Conservation (phyloP, 2,888 invertebrate genomes). For the Drosophila imparisetae region DNA sequence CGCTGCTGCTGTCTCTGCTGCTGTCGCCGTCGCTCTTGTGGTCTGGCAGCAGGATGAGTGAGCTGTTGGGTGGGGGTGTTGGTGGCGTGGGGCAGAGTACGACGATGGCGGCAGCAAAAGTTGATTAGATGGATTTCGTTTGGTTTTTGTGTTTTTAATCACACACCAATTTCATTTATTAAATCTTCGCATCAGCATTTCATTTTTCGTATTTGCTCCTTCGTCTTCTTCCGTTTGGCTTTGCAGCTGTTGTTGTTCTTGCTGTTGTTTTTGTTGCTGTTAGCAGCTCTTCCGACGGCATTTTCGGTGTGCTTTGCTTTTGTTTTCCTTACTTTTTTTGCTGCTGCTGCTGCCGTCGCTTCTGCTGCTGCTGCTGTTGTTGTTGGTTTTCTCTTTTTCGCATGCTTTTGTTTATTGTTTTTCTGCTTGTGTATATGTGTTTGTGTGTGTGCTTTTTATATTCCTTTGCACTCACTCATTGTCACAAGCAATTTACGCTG, state of each 20-base stretch:
- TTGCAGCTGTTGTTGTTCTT: constrained; percentile 30
- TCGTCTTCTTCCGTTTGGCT: constrained; percentile 33
- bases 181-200: constrained; percentile 84
- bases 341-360: constrained; percentile 8
- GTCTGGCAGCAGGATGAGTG: neutral
- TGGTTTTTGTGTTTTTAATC: constrained; percentile 85
- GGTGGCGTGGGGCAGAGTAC: constrained; percentile 6
- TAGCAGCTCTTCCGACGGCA: constrained; percentile 62
- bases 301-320: constrained; percentile 43
- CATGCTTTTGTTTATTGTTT: constrained; percentile 58
- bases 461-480: constrained; percentile 73
- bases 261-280: constrained; percentile 4
- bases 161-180: constrained; percentile 85
- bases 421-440: constrained; percentile 22
- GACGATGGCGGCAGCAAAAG: constrained; percentile 75
- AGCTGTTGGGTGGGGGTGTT: neutral
- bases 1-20: constrained; percentile 17
- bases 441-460: constrained; percentile 46
- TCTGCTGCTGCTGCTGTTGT: neutral
- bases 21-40: constrained; percentile 34
- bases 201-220: constrained; percentile 69
- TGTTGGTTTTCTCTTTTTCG: constrained; percentile 50
- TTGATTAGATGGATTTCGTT: constrained; percentile 85
- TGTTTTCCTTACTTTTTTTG: constrained; percentile 25
- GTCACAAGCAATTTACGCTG: constrained; percentile 81